Base-by-base conservation (phyloP, 1,140 invertebrate genomes). In the Ceratina australensis region DNA sequence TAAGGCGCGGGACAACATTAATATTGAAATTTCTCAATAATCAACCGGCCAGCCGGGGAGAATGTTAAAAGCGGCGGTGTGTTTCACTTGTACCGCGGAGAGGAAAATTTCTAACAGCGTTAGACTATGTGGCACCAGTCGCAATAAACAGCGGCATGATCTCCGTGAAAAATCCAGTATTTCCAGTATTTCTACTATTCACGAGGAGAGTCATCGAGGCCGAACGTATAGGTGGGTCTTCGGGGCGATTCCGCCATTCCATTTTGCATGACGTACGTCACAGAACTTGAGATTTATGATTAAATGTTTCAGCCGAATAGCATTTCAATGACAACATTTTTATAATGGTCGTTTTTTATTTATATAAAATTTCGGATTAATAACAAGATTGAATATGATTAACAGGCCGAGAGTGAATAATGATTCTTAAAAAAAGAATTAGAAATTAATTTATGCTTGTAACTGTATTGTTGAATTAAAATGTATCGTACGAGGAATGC, bases 111-210 rank as follows among this genome's bases (percentile, higher is more conserved):
- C 65, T 60, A 81, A 56, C 61, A 12, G 61, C 68, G 57, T 52
- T n/a, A 83, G 68, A 78, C 75, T 54, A 71, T 57, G n/a, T 59
- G 78, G 60, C 72, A 50, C 78, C 79, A 54, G 47, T 77, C 56
- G 71, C 68, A 72, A 83, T 42, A 69, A 77, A 57, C 68, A 52
- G 16, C 59, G 52, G 67, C 66, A 65, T 20, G 71, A 5, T 82
- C 65, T 77, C 77, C 54, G 59, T 61, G 71, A 75, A 75, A 78
- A 86, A 82, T 82, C 75, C 75, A 79, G 82, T 84, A 76, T 80
- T 80, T 80, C 77, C 80, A 83, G 83, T 86, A 86, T 85, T 83
- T 81, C 75, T 81, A 66, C 63, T 79, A 76, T 64, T 16, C 54
- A 66, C 28, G 54, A n/a, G n/a, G n/a, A 76, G 52, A 59, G 15